A percentile compares a stretch with the other conserved stretches of the same genome.
phyloP scores from a whole-genome alignment of 2,888 invertebrate genomes.

The Scaptomyza parva region DNA sequence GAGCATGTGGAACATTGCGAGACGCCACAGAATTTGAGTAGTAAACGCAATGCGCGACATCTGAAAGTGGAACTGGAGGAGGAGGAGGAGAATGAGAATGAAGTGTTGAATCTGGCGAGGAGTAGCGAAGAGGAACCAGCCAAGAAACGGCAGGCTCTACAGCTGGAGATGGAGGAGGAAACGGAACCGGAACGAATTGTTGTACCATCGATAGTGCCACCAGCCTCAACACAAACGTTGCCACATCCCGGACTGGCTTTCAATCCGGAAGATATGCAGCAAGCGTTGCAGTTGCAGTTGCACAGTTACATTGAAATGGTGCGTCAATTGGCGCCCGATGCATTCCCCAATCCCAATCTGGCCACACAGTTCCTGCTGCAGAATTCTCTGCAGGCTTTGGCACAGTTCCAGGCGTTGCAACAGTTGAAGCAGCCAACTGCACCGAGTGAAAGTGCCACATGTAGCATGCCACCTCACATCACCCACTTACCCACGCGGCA shows the following conservation, averaged over 20 bases:
- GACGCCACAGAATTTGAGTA: conserved; percentile 76
- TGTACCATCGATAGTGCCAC: conserved; percentile 9
- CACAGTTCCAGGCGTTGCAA: conserved; percentile 92
- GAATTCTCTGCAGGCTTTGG: conserved; percentile 91
- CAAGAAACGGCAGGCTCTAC: conserved; percentile 57
- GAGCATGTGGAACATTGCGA: conserved; percentile 31
- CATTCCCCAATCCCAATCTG: conserved; percentile 76
- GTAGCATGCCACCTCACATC: neutral
- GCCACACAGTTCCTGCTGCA: conserved; percentile 90
- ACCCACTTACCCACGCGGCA: conserved; percentile 10
- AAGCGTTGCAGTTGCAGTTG: conserved; percentile 84
- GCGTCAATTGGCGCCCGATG: conserved; percentile 81
- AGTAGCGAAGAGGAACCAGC: conserved; percentile 50
- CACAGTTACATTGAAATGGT: conserved; percentile 84
- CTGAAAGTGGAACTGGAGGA: conserved; percentile 57
- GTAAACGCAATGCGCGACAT: conserved; percentile 69
- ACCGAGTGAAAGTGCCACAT: conserved; percentile 7
- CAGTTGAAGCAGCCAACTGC: conserved; percentile 86
- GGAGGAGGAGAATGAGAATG: conserved; percentile 60
- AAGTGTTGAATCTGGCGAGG: conserved; percentile 77
- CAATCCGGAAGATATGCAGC: conserved; percentile 81
- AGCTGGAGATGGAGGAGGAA: neutral
- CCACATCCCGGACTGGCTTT: conserved; percentile 60
- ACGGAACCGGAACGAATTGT: neutral
- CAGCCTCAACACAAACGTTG: neutral